Base-by-base conservation (phyloP, 2,888 invertebrate species). In the Cyrtodaria siliqua region DNA sequence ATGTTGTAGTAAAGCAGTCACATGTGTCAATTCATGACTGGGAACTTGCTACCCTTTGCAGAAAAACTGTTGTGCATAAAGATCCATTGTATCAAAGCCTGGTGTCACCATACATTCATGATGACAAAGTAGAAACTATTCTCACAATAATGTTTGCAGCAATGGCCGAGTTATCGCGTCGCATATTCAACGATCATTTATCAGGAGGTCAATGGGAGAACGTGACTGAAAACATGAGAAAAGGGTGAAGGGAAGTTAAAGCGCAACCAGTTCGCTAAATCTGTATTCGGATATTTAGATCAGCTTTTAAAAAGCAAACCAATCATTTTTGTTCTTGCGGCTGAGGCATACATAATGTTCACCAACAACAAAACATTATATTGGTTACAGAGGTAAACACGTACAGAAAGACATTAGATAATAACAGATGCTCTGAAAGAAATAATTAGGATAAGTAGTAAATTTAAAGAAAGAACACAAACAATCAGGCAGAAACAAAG, bases 281-380 rank as follows among this genome's bases (percentile, higher is more conserved):
- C 61, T 18, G 62, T 56, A 27, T 67, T 73, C 49, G 67, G 67
- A 6, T 66, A 61, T 33, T 14, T 73, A 14, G 73, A 67, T 40
- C 26, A 27, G 9, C 9, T 67, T 9, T 53, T 72, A 0, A 38
- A 66, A 4, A 61, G 26, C 40, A 72, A 72, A 49, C 63, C 71
- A 9, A 72, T 66, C 26, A 44, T 75, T 6, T 56, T 63, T 12
- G 64, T 67, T 9, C n/a, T 81, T 6, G 61, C 72, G 14, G 44
- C 66, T 38, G 82, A 82, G 42, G 72, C 82, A 14, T 76, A 69
- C 27, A 49, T 83, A 1, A 70, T 80, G 75, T 80, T 80, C 27
- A 44, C 63, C 1, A 59, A 64, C 1, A 78, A 80, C 24, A 78
- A 75, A 47, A 83, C 83, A 24, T 38, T 23, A 16, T 2, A 23